Evolutionary conservation across 2,113 vertebrate species (phyloP).

Genomic region (Mustelus asterias): DNA sequence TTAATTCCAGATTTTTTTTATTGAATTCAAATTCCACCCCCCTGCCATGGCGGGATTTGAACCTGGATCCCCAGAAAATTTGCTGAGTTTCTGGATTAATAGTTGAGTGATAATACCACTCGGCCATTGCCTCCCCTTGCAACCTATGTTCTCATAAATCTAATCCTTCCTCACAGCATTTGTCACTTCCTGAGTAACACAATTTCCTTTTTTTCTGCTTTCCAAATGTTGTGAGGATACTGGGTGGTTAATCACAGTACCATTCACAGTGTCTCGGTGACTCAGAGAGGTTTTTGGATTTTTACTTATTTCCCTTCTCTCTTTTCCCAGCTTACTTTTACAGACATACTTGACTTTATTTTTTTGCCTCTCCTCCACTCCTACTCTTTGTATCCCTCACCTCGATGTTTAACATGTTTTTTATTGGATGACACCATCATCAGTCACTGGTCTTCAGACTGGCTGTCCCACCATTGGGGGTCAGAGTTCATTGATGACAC

Average conservation of each 20-base stretch:
- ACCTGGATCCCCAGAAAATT: no score
- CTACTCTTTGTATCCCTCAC: neutral
- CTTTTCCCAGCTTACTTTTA: neutral
- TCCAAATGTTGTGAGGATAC: neutral
- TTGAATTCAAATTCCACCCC: no score
- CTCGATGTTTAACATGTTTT: neutral
- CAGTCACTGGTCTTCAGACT: neutral
- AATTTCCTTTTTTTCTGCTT: neutral
- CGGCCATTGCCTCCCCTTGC: no score
- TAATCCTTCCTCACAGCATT: neutral
- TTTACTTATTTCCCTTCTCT: neutral
- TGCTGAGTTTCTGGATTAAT: no score
- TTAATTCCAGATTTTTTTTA: no score
- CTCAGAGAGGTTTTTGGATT: neutral
- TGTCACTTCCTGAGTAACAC: neutral
- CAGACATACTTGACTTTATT: neutral
- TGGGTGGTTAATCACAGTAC: neutral
- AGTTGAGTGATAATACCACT: no score
- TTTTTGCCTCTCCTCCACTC: neutral
- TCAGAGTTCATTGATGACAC: neutral
- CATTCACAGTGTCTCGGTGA: neutral
- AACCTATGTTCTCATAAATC: no score
- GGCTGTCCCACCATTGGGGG: neutral
- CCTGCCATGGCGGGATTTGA: no score
- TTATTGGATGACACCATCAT: neutral